Evolutionary conservation across 2,113 vertebrate species (phyloP).

Genomic region (Urocitellus parryii): DNA sequence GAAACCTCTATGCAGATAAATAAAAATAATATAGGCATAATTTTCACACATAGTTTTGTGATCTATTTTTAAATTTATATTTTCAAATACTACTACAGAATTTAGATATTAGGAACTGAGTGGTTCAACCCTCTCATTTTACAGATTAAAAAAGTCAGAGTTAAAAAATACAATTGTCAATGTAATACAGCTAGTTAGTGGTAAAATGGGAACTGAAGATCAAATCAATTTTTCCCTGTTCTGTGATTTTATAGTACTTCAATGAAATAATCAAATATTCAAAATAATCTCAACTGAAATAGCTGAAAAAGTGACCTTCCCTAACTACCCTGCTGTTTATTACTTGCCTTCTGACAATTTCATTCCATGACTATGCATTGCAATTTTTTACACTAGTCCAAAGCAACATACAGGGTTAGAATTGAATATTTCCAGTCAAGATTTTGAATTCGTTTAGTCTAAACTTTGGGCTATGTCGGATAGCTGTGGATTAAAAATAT

Average conservation of each 20-base stretch:
- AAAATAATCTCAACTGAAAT: background rate
- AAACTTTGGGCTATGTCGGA: background rate
- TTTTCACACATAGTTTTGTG: constrained; percentile 16
- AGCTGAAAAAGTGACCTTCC: background rate
- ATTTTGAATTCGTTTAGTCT: background rate
- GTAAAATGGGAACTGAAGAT: background rate
- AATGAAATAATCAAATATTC: constrained; percentile 6
- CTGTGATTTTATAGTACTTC: background rate
- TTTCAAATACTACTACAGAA: constrained; percentile 13
- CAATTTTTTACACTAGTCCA: background rate
- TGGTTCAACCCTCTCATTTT: constrained; percentile 14
- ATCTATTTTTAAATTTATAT: constrained; percentile 24
- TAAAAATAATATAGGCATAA: constrained; percentile 2
- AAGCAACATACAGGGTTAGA: background rate
- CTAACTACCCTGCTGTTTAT: background rate
- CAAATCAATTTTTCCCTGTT: background rate
- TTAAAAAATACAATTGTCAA: constrained; percentile 37
- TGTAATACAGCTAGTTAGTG: constrained; percentile 17
- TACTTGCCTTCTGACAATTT: background rate
- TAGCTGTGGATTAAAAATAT: background rate
- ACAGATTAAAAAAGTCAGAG: background rate
- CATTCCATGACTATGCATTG: background rate
- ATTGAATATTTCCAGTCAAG: constrained; percentile 22
- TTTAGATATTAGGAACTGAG: constrained; percentile 7
- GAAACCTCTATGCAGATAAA: constrained; percentile 23